These are phyloP conservation scores for Hoplostethus atlanticus DNA, from an alignment of 2,797 vertebrate species.

Conservation along the genomic window DNA sequence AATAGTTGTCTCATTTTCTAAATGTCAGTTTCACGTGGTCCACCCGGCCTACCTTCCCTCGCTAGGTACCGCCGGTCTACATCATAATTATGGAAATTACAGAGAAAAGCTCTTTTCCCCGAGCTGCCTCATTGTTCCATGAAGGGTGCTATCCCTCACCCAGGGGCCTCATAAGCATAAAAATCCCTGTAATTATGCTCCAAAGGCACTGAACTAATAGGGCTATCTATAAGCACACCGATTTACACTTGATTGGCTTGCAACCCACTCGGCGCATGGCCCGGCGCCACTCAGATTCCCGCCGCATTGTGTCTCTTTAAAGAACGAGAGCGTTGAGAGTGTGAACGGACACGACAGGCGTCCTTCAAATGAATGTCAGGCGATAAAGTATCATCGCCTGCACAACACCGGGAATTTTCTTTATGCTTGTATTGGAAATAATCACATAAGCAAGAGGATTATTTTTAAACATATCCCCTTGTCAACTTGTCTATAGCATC, in stretches of 20 bases:
- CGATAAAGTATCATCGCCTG: neutral
- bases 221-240: constrained; percentile 43
- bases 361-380: neutral
- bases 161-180: constrained; percentile 44
- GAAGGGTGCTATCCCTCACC: constrained; percentile 43
- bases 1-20: constrained; percentile 46
- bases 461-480: no score
- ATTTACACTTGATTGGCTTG: constrained; percentile 58
- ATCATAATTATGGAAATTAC: constrained; percentile 62
- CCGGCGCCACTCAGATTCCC: constrained; percentile 53
- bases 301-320: constrained; percentile 22
- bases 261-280: constrained; percentile 41
- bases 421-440: no score
- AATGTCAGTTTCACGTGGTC: constrained; percentile 35
- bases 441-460: no score
- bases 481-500: no score
- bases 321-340: neutral
- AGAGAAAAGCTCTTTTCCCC: constrained; percentile 17
- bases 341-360: neutral
- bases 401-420: no score
- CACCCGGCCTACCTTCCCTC: constrained; percentile 28
- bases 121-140: constrained; percentile 45
- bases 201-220: constrained; percentile 42
- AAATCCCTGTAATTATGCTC: constrained; percentile 52
- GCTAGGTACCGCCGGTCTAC: constrained; percentile 23